A percentile compares a stretch with the other conserved stretches of the same genome.
These are phyloP conservation scores for Anoplophora glabripennis DNA, from an alignment of 1,140 invertebrate species.

Conservation along the genomic window DNA sequence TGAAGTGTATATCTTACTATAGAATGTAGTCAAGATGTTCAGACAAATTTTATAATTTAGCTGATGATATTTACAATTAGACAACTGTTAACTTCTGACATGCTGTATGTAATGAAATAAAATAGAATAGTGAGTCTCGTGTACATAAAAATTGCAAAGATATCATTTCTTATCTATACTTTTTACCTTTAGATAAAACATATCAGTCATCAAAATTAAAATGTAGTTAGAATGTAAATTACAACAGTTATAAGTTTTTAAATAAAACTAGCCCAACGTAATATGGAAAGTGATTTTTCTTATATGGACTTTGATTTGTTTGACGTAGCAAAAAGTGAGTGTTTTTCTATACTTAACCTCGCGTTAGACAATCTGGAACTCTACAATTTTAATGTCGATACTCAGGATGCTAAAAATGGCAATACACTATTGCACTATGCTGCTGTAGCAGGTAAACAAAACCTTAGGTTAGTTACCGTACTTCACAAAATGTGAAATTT, in stretches of 20 bases:
- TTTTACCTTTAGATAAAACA: conserved; percentile 1
- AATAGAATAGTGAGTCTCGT: not conserved
- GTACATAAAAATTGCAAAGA: conserved; percentile 2
- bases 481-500: no score
- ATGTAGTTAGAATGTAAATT: no score
- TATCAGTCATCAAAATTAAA: not conserved
- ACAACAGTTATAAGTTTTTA: no score
- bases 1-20: no score
- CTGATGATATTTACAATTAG: no score
- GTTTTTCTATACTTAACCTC: conserved; percentile 26
- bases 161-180: not conserved
- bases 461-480: no score
- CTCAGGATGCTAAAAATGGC: conserved; percentile 20
- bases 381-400: conserved; percentile 25
- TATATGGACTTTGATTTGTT: conserved; percentile 30
- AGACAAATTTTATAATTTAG: no score
- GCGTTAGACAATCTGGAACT: conserved; percentile 28
- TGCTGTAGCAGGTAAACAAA: conserved; percentile 21
- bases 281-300: conserved; percentile 17
- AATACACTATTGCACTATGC: conserved; percentile 28
- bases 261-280: no score
- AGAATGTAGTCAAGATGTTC: no score
- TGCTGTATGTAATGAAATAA: no score
- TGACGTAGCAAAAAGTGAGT: conserved; percentile 26
- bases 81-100: no score